Evolutionary conservation across 1,140 invertebrate genomes (phyloP).

Genomic region (Macrobrachium rosenbergii): DNA sequence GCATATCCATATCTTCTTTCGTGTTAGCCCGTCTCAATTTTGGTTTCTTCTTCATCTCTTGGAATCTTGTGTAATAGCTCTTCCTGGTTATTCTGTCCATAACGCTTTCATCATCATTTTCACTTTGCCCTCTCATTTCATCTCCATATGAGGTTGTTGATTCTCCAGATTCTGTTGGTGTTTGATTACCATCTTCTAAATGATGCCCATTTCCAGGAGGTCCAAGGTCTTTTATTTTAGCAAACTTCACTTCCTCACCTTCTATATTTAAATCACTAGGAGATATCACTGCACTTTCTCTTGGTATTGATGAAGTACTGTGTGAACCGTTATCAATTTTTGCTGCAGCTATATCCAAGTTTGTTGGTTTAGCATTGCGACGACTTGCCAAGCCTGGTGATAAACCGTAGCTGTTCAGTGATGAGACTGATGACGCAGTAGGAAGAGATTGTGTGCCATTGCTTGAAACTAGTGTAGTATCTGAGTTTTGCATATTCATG

Average conservation of each 20-base stretch:
- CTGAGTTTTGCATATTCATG: constrained; percentile 38
- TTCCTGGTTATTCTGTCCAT: constrained; percentile 88
- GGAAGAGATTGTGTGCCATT: constrained; percentile 4
- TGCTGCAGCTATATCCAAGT: constrained; percentile 32
- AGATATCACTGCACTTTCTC: not conserved
- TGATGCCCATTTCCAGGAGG: constrained; percentile 65
- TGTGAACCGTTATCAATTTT: constrained; percentile 19
- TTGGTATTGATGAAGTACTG: not conserved
- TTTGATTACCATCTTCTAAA: constrained; percentile 68
- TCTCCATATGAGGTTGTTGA: constrained; percentile 21
- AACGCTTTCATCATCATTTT: constrained; percentile 78
- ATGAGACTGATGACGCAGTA: constrained; percentile 15
- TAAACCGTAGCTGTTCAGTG: constrained; percentile 55
- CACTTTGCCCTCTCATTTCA: constrained; percentile 39
- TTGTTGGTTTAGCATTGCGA: constrained; percentile 43
- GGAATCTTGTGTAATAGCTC: constrained; percentile 90
- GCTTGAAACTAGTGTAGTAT: not conserved
- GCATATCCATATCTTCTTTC: constrained; percentile 61
- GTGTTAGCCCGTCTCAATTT: constrained; percentile 49
- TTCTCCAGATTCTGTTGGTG: constrained; percentile 22
- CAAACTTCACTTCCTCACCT: constrained; percentile 47
- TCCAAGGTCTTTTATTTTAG: constrained; percentile 27
- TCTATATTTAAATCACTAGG: constrained; percentile 23
- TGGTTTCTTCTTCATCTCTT: constrained; percentile 70
- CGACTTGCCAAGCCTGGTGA: constrained; percentile 61